Percentiles rank a stretch among this genome's conserved stretches.
phyloP scores from a whole-genome alignment of 2,888 invertebrate genomes.

The Mesopsocus fuscifrons region DNA sequence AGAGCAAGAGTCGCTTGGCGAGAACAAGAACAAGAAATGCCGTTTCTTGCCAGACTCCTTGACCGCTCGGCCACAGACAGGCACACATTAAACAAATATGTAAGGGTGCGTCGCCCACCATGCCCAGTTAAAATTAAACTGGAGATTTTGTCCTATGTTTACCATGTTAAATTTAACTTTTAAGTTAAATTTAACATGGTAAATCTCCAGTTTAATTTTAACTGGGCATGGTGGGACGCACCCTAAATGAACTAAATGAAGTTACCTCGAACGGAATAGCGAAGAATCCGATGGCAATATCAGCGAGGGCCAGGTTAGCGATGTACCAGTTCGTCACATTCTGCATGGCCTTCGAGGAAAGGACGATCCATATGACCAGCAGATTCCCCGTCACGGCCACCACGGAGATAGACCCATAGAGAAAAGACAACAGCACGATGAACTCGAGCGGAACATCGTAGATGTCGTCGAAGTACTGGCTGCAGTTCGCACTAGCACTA shows the following conservation, averaged over 20 bases:
- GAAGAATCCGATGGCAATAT: slow-evolving; percentile 69
- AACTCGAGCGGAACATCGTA: slow-evolving; percentile 56
- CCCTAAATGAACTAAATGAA: background rate
- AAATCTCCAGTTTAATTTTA: too few relatives aligned
- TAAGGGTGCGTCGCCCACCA: too few relatives aligned
- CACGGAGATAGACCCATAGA: slow-evolving; percentile 66
- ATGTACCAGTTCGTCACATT: slow-evolving; percentile 75
- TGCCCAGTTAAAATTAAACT: too few relatives aligned
- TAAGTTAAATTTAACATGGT: too few relatives aligned
- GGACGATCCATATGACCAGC: slow-evolving; percentile 70
- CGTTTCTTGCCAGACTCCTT: too few relatives aligned
- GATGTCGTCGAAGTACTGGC: slow-evolving; percentile 20
- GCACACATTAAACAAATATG: too few relatives aligned
- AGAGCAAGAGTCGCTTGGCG: too few relatives aligned
- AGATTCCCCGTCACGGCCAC: slow-evolving; percentile 64
- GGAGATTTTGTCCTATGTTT: too few relatives aligned
- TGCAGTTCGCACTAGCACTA: background rate
- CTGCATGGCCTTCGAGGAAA: slow-evolving; percentile 56
- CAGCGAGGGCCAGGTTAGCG: slow-evolving; percentile 66
- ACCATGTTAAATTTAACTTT: too few relatives aligned
- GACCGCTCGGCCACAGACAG: too few relatives aligned
- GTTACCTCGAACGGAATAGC: slow-evolving; percentile 59
- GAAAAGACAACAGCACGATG: slow-evolving; percentile 50
- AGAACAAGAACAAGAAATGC: too few relatives aligned
- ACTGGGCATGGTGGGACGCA: too few relatives aligned